Percentiles rank a stretch among this genome's conserved stretches.
Evolutionary conservation across 2,888 invertebrate species (phyloP).

Genomic region (Ferrisia virgata): DNA sequence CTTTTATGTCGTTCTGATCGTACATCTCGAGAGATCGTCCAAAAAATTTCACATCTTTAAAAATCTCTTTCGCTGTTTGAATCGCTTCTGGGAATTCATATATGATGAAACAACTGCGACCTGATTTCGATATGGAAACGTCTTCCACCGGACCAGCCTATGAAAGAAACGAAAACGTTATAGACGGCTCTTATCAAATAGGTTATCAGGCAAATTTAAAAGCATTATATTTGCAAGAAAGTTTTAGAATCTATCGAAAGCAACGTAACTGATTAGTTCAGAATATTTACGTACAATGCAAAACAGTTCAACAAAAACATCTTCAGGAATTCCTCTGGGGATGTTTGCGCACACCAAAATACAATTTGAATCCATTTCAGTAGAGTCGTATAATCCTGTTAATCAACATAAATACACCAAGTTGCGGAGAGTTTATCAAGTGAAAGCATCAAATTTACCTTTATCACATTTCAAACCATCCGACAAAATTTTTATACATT

Average conservation of each 20-base stretch:
- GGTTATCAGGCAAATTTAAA: no score
- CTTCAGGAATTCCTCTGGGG: constrained; percentile 8
- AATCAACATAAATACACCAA: not conserved
- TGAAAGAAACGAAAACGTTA: not conserved
- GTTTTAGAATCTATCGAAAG: not conserved
- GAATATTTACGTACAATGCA: constrained; percentile 13
- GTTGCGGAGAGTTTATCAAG: no score
- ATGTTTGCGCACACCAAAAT: constrained; percentile 34
- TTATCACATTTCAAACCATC: not conserved
- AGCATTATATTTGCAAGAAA: not conserved
- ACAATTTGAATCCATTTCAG: not conserved
- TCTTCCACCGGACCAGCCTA: constrained; percentile 34
- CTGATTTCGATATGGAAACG: not conserved
- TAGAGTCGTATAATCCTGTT: not conserved
- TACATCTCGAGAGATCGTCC: not conserved
- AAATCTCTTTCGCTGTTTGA: constrained; percentile 33
- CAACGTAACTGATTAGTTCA: not conserved
- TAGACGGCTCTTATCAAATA: no score
- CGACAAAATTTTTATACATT: no score
- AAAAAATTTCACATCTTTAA: constrained; percentile 9
- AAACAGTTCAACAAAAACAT: constrained; percentile 26
- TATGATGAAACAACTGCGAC: constrained; percentile 9
- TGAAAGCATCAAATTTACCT: not conserved
- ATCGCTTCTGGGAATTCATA: constrained; percentile 34
- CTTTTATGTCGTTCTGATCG: constrained; percentile 2